Percentiles rank a stretch among this genome's conserved stretches.
Conservation (phyloP, 2,888 invertebrate genomes). For the Synergus itoensis region DNA sequence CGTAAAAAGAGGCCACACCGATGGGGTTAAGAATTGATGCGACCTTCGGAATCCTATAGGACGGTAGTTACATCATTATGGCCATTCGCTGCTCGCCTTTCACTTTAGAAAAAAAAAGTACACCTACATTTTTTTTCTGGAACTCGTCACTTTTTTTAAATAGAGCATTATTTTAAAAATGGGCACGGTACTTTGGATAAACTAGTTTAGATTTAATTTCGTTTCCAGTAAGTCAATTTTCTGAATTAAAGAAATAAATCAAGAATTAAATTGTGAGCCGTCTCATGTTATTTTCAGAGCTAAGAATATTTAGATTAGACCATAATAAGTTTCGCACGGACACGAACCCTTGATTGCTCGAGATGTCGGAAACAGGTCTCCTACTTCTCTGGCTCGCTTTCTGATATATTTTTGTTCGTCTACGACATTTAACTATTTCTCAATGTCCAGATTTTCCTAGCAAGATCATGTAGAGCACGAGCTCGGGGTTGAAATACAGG, state of each 20-base stretch:
- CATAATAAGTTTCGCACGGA: not conserved
- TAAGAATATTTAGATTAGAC: too few species aligned
- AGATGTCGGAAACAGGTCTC: not conserved
- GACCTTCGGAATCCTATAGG: slow-evolving; percentile 30
- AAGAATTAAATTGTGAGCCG: too few species aligned
- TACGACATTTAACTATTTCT: not conserved
- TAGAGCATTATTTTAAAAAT: not conserved
- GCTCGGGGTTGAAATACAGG: not conserved
- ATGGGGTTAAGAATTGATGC: slow-evolving; percentile 25
- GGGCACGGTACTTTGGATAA: not conserved
- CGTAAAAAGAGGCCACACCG: slow-evolving; percentile 18
- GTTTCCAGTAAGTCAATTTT: not conserved
- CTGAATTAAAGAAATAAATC: not conserved
- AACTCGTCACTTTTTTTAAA: not conserved
- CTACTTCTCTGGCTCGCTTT: too few species aligned
- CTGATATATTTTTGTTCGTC: too few species aligned
- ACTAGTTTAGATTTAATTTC: not conserved
- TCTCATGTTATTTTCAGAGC: too few species aligned
- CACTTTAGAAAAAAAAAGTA: slow-evolving; percentile 6
- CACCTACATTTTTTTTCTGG: not conserved
- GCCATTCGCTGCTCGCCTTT: slow-evolving; percentile 14
- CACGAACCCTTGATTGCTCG: not conserved
- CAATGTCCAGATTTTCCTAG: not conserved
- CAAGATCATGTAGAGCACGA: not conserved
- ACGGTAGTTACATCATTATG: slow-evolving; percentile 14